Evolutionary conservation across 2,113 vertebrate species (phyloP), one percentile per base, ranked within the genome.

Genomic region (Oreotragus oreotragus): DNA sequence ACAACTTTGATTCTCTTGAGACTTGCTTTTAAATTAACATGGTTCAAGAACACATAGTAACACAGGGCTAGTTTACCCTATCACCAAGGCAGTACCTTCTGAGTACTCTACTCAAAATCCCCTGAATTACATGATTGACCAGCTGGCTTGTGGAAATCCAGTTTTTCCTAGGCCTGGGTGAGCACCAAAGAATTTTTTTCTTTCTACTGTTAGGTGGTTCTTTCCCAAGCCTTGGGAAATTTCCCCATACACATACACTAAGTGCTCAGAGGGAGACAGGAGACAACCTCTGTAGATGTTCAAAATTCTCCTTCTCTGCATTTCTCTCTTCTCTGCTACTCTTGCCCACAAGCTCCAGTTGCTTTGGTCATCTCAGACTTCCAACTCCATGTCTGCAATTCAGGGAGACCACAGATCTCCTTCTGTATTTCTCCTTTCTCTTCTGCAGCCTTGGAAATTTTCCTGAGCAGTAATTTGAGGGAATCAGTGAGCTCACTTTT

Each of bases 281-380:
- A 73, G 16, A 79, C 36, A 25, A 0, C 6, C 2, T 76, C 47
- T 16, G 0, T 6, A 49, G 1, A 27, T 17, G n/a, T 39, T 30
- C 16, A 73, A 39, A 79, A 6, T 15, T 7, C 36, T 85, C 45
- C 16, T 95, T 92, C 28, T 39, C 21, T 60, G 30, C 3, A 14
- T 45, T 57, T 14, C 55, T 81, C 17, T 85, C 6, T 64, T 79
- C 8, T 30, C 12, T 58, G 16, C 25, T 28, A 8, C 21, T 55
- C 3, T 49, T 36, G 10, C 39, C 30, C 79, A 27, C 6, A n/a
- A 55, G 28, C 36, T 64, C 17, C 27, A n/a, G 2, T 16, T 86
- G 10, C 16, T 83, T 86, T 33, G 25, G 8, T 79, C 5, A 47
- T 9, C 17, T 57, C n/a, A 73, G 19, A 76, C n/a, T 73, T 57